Conservation (phyloP, 2,113 vertebrate species). For the Platichthys stellatus region DNA sequence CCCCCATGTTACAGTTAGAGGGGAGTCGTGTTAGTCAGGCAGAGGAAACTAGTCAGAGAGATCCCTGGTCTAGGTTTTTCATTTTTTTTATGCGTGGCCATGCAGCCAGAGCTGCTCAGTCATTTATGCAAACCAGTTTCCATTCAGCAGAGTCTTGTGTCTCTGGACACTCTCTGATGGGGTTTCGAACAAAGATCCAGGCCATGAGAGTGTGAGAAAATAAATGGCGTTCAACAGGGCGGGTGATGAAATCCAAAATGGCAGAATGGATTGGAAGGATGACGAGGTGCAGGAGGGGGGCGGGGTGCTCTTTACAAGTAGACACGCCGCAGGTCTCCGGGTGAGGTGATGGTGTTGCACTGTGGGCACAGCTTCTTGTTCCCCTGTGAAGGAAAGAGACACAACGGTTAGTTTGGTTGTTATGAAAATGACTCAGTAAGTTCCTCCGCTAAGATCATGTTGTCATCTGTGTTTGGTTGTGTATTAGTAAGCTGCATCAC, state of each 20-base stretch:
- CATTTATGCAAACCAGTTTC: slow-evolving; percentile 16
- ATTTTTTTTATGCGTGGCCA: neutral
- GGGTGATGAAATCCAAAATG: slow-evolving; percentile 54
- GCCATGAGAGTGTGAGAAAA: slow-evolving; percentile 35
- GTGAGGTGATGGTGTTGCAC: slow-evolving; percentile 99
- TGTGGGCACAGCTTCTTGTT: slow-evolving; percentile 99
- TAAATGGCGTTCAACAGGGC: slow-evolving; percentile 30
- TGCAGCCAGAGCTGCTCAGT: slow-evolving; percentile 34
- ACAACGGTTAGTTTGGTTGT: slow-evolving; percentile 4
- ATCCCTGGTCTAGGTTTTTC: neutral
- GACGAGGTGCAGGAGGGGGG: slow-evolving; percentile 22
- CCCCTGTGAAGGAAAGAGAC: slow-evolving; percentile 83
- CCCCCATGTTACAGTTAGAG: slow-evolving; percentile 7
- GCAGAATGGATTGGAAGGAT: slow-evolving; percentile 43
- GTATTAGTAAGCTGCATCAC: too few relatives aligned
- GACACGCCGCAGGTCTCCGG: slow-evolving; percentile 96
- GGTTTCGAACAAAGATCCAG: slow-evolving; percentile 36
- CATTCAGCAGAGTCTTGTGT: slow-evolving; percentile 33
- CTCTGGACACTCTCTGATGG: slow-evolving; percentile 48
- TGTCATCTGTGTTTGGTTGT: too few relatives aligned
- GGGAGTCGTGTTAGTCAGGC: slow-evolving; percentile 7
- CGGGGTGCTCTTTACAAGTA: slow-evolving; percentile 91
- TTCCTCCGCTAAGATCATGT: neutral
- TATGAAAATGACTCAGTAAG: neutral
- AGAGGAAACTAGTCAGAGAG: slow-evolving; percentile 18